A percentile compares a stretch with the other conserved stretches of the same genome.
These are phyloP conservation scores for Neolamprologus ventralis DNA, from an alignment of 2,113 vertebrate genomes.

Conservation along the genomic window DNA sequence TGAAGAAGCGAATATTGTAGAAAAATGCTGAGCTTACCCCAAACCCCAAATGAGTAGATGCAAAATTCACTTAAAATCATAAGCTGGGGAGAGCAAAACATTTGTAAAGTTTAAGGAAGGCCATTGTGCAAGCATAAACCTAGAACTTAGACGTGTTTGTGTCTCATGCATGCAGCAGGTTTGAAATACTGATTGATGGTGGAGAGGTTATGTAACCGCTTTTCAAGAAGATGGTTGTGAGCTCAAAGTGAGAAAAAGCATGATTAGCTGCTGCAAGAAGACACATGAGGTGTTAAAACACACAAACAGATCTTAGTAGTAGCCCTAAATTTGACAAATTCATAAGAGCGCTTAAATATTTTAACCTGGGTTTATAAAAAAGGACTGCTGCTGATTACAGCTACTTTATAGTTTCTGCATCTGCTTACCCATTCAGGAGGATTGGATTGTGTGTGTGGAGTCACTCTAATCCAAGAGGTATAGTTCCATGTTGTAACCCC, in stretches of 20 bases:
- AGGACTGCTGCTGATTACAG: neutral
- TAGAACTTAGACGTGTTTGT: neutral
- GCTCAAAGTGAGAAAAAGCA: neutral
- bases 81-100: neutral
- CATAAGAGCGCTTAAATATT: neutral
- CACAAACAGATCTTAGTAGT: neutral
- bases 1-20: neutral
- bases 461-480: neutral
- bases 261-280: neutral
- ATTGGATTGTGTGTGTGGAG: neutral
- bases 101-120: neutral
- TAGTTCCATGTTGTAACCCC: neutral
- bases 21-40: neutral
- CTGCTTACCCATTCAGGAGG: neutral
- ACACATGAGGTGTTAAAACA: neutral
- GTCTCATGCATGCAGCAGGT: neutral
- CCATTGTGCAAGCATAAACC: neutral
- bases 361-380: neutral
- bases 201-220: neutral
- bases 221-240: neutral
- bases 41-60: neutral
- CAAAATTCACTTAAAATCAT: neutral
- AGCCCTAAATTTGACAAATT: neutral
- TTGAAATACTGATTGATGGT: neutral
- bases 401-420: neutral